phyloP scores from a whole-genome alignment of 2,797 vertebrate species.

The Lithobates pipiens region DNA sequence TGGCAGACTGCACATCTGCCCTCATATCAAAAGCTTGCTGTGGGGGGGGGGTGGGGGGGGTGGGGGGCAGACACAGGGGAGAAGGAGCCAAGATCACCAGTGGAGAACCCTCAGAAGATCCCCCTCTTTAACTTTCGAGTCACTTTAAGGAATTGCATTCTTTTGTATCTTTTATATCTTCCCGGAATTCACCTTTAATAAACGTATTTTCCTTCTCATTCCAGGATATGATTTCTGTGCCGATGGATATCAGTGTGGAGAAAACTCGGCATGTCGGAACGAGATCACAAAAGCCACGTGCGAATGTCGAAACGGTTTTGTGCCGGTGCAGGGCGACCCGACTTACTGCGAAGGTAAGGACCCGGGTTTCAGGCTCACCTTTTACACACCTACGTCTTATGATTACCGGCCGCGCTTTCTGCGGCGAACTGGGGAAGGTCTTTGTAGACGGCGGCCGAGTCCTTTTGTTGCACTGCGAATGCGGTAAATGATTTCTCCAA shows the following conservation, averaged over 20 bases:
- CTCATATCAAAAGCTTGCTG: too few species aligned
- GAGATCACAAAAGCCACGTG: conserved; percentile 91
- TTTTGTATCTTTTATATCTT: too few species aligned
- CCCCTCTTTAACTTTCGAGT: too few species aligned
- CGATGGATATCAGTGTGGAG: conserved; percentile 90
- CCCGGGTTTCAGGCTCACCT: background rate
- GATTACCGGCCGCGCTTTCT: background rate
- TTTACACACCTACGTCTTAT: background rate
- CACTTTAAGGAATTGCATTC: too few species aligned
- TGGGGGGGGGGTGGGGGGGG: too few species aligned
- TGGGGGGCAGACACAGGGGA: too few species aligned
- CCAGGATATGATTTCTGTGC: conserved; percentile 95
- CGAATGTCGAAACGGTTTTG: conserved; percentile 89
- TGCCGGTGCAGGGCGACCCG: conserved; percentile 86
- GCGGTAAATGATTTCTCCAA: background rate
- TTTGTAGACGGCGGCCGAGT: background rate
- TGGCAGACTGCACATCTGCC: too few species aligned
- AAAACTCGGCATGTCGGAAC: conserved; percentile 94
- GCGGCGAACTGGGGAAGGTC: background rate
- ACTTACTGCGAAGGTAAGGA: conserved; percentile 87
- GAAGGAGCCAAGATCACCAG: too few species aligned
- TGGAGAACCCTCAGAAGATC: too few species aligned
- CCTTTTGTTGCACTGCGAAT: background rate
- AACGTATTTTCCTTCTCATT: conserved; percentile 29
- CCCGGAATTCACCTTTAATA: too few species aligned